Conservation (phyloP, 2,113 vertebrate genomes). For the Damaliscus lunatus region DNA sequence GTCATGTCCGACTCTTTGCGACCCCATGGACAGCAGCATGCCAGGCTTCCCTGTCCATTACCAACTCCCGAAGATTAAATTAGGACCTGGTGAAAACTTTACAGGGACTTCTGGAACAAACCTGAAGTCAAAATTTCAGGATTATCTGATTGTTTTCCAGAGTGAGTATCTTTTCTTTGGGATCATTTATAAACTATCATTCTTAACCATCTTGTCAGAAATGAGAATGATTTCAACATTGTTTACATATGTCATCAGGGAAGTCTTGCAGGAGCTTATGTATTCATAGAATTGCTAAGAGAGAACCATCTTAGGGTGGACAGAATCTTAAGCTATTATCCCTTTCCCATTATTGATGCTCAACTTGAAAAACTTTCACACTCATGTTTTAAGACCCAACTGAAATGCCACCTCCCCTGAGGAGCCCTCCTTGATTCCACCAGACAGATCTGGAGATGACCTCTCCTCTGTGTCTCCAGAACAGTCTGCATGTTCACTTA, state of each 20-base stretch:
- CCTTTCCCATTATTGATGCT: neutral
- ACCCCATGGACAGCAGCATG: neutral
- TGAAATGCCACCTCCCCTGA: neutral
- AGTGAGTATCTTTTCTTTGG: neutral
- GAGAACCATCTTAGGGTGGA: neutral
- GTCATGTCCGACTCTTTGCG: neutral
- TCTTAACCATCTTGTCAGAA: neutral
- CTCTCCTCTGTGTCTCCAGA: neutral
- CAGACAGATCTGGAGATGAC: neutral
- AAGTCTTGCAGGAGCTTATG: neutral
- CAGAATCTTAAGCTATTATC: neutral
- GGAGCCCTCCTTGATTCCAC: neutral
- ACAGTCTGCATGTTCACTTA: neutral
- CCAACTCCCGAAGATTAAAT: neutral
- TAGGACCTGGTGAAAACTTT: neutral
- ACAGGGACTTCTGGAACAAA: neutral
- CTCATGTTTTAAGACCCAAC: neutral
- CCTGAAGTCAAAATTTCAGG: conserved; percentile 19
- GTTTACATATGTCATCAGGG: neutral
- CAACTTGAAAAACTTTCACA: neutral
- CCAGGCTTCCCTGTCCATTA: neutral
- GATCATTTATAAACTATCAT: neutral
- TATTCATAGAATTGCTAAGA: neutral
- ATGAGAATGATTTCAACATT: neutral
- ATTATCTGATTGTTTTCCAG: neutral